These are phyloP conservation scores for Xanthostigma xanthostigma DNA, from an alignment of 2,888 invertebrate genomes.

Conservation along the genomic window DNA sequence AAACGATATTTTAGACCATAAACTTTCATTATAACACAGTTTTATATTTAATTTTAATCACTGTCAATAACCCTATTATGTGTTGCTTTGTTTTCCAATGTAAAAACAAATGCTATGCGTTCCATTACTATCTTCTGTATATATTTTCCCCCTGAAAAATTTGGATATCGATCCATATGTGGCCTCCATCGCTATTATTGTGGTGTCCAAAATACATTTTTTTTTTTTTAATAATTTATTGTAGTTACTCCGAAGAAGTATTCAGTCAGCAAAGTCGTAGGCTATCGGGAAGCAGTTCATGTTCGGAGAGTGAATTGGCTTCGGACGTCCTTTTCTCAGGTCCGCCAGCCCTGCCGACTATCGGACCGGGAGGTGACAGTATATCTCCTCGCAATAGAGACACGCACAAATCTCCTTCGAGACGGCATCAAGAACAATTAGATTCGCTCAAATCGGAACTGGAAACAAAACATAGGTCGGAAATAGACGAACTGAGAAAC, in stretches of 20 bases:
- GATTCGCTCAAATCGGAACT: conserved; percentile 17
- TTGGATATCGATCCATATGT: no score
- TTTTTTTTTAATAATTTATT: conserved; percentile 12
- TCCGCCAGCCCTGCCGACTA: conserved; percentile 2
- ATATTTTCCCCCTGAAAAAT: no score
- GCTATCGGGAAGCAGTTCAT: conserved; percentile 30
- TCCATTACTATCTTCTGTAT: no score
- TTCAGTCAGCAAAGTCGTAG: conserved; percentile 51
- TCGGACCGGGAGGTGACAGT: conserved; percentile 21
- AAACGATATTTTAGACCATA: no score
- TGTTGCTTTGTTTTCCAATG: no score
- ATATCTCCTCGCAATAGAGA: conserved; percentile 7
- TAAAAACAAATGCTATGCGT: no score
- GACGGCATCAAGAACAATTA: conserved; percentile 20
- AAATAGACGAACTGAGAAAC: conserved; percentile 22
- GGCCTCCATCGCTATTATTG: no score
- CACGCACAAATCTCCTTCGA: conserved; percentile 16
- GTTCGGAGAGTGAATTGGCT: conserved; percentile 28
- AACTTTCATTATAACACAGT: no score
- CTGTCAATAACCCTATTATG: no score
- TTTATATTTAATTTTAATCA: no score
- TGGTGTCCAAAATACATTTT: neutral
- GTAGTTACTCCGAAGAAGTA: conserved; percentile 48
- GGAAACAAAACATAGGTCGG: conserved; percentile 31
- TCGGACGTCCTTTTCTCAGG: conserved; percentile 25